A percentile compares a stretch with the other conserved stretches of the same genome.
These are phyloP conservation scores for Pandemis cinnamomeana DNA, from an alignment of 2,888 invertebrate genomes.

Conservation along the genomic window DNA sequence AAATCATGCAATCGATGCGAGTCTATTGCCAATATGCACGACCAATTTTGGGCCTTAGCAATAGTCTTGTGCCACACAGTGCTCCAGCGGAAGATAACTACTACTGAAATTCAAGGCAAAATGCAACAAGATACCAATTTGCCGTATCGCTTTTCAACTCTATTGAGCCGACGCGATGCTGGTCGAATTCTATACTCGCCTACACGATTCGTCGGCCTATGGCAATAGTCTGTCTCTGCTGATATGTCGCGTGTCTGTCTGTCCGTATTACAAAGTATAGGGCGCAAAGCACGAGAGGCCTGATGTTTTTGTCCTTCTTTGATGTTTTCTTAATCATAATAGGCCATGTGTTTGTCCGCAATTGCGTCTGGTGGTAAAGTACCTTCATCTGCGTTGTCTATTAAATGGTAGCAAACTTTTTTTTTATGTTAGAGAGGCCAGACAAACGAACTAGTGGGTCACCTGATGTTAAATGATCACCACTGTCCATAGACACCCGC, in stretches of 20 bases:
- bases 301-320: background rate
- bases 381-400: too few relatives aligned
- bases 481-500: too few relatives aligned
- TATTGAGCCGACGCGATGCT: constrained; percentile 19
- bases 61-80: background rate
- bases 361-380: too few relatives aligned
- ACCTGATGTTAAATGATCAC: too few relatives aligned
- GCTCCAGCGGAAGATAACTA: background rate
- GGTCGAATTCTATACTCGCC: constrained; percentile 40
- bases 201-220: constrained; percentile 37
- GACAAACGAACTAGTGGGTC: too few relatives aligned
- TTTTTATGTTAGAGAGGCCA: too few relatives aligned
- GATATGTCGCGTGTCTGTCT: constrained; percentile 53
- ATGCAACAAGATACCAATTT: constrained; percentile 2
- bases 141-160: constrained; percentile 21
- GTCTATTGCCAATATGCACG: too few relatives aligned
- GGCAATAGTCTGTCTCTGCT: constrained; percentile 50
- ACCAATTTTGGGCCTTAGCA: too few relatives aligned
- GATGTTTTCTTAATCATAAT: background rate
- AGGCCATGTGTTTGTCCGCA: too few relatives aligned
- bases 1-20: too few relatives aligned
- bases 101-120: background rate
- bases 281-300: constrained; percentile 9
- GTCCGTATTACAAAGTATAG: constrained; percentile 49
- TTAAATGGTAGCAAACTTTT: too few relatives aligned